These are phyloP conservation scores for Neodiprion virginianus DNA, from an alignment of 1,140 invertebrate genomes.

Conservation along the genomic window DNA sequence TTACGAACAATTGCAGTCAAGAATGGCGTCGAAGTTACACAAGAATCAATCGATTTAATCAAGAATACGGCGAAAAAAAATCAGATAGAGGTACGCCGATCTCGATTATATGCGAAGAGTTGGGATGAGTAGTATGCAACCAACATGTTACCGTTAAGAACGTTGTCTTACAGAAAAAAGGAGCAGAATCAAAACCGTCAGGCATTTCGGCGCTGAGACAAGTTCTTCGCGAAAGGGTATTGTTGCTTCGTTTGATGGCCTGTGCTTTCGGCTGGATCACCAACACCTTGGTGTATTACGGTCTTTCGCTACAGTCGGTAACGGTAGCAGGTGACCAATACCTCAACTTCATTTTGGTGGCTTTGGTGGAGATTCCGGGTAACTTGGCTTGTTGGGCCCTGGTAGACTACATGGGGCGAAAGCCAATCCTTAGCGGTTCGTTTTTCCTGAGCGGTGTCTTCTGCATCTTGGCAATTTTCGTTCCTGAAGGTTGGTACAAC, in stretches of 20 bases:
- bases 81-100: constrained; percentile 14
- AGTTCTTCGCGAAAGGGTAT: constrained; percentile 65
- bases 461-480: constrained; percentile 47
- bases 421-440: constrained; percentile 64
- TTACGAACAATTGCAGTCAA: constrained; percentile 70
- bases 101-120: constrained; percentile 9
- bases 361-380: constrained; percentile 74
- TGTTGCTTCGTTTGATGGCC: constrained; percentile 67
- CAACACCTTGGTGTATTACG: constrained; percentile 80
- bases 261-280: constrained; percentile 75
- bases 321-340: constrained; percentile 76
- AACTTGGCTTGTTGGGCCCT: constrained; percentile 71
- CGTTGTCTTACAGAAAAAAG: constrained; percentile 49
- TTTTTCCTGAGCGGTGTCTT: constrained; percentile 68
- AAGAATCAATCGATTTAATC: constrained; percentile 61
- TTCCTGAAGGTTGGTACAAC: constrained; percentile 38
- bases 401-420: constrained; percentile 71
- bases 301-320: constrained; percentile 80
- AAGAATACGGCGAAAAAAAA: constrained; percentile 34
- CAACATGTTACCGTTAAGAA: constrained; percentile 46
- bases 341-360: constrained; percentile 74
- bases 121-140: constrained; percentile 27
- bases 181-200: constrained; percentile 31
- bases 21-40: constrained; percentile 69
- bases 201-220: constrained; percentile 54